Conservation (phyloP, 2,113 vertebrate genomes). For the Larimichthys polyactis region DNA sequence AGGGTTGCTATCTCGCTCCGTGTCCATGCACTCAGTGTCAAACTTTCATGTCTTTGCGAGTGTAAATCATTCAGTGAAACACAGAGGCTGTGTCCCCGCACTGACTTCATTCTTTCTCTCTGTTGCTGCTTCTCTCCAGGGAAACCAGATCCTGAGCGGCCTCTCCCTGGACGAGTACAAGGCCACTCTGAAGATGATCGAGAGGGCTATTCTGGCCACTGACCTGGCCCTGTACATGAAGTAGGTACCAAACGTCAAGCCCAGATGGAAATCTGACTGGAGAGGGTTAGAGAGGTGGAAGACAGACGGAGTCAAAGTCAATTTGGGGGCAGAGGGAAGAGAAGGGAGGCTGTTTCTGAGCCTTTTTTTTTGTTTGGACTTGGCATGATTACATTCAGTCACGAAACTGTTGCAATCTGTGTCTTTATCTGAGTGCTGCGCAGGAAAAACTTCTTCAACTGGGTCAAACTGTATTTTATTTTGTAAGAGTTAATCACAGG, state of each 20-base stretch:
- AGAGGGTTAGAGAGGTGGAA: background rate
- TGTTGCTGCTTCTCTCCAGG: slow-evolving; percentile 80
- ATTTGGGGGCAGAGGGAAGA: background rate
- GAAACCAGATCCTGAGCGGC: slow-evolving; percentile 95
- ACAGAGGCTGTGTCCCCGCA: background rate
- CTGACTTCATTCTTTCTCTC: background rate
- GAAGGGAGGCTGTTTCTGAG: background rate
- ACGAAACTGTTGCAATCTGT: background rate
- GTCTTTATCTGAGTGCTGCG: background rate
- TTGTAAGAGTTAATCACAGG: no score
- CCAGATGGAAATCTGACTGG: slow-evolving; percentile 45
- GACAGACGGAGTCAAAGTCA: background rate
- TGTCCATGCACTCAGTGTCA: background rate
- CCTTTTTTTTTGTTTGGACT: background rate
- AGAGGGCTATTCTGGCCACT: slow-evolving; percentile 96
- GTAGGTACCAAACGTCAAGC: slow-evolving; percentile 85
- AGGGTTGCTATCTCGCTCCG: background rate
- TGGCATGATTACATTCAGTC: background rate
- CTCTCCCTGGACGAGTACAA: slow-evolving; percentile 97
- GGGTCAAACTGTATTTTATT: no score
- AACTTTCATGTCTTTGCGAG: background rate
- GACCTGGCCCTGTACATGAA: slow-evolving; percentile 96
- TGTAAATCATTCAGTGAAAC: background rate
- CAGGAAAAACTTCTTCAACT: background rate
- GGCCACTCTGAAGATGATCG: slow-evolving; percentile 94